Evolutionary conservation across 2,797 vertebrate species (phyloP), one percentile per base, ranked within the genome.

Genomic region (Microcaecilia unicolor): DNA sequence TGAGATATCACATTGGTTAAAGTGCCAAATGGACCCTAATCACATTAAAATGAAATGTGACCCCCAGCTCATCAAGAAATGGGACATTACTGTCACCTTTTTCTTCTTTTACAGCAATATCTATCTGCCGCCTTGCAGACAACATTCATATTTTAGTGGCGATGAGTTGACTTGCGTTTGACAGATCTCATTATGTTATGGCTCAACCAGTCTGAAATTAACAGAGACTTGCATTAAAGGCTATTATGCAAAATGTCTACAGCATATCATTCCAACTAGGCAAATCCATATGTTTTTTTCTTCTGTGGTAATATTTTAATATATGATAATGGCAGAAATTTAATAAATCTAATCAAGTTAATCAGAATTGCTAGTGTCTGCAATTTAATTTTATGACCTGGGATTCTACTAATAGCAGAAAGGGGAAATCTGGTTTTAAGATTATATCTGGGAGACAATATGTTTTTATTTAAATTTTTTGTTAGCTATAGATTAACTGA

Each of bases 181-280:
- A 54, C 75, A 74, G 67, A 57, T 64, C 61, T 64, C 52, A 45
- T 67, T 76, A 63, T 55, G 61, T 25, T 53, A 39, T 42, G 50
- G 48, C 57, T 56, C 58, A 64, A 7, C 32, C 9, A 2, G 21
- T 34, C 45, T 34, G 42, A 61, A 63, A 73, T 70, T 72, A 53
- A 36, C 48, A 34, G 15, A 42, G 61, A 10, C 40, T 61, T 40
- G 55, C 40, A 55, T 60, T 61, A 61, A 53, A 62, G 58, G n/a
- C 15, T 18, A 24, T 53, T 41, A 56, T 38, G 13, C 6, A 19
- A 41, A 31, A 48, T 22, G 6, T 30, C 10, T 6, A 2, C 24
- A 49, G 18, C 12, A 2, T 10, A 12, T 12, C 21, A 24, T 17
- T 59, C 61, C 46, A 28, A 58, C 32, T 10, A 41, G 25, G 29